Percentiles rank a stretch among this genome's conserved stretches.
phyloP scores from a whole-genome alignment of 2,113 vertebrate species.

The Colius striatus region DNA sequence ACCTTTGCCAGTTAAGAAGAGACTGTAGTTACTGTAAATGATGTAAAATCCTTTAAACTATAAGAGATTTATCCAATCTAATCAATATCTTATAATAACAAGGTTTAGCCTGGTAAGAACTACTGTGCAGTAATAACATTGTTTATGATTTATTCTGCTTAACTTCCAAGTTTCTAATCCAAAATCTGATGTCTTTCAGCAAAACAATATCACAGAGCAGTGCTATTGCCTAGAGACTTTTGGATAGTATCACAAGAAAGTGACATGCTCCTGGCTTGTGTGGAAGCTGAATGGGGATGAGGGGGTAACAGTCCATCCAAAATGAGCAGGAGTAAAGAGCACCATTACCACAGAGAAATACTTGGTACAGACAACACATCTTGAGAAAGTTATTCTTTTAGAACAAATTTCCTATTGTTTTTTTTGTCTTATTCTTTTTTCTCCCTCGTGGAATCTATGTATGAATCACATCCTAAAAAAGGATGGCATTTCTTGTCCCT shows the following conservation, averaged over 20 bases:
- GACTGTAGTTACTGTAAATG: constrained; percentile 30
- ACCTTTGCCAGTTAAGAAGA: background rate
- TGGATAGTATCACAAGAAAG: background rate
- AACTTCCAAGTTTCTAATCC: background rate
- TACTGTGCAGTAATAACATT: background rate
- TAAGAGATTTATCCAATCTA: background rate
- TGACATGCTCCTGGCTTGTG: fast-evolving
- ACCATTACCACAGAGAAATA: background rate
- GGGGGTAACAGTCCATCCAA: background rate
- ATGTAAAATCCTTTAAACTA: constrained; percentile 39
- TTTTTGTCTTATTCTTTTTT: fast-evolving
- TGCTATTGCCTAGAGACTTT: background rate
- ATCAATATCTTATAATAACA: constrained; percentile 55
- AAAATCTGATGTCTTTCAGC: background rate
- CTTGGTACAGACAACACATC: background rate
- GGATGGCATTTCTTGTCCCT: background rate
- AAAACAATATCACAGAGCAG: background rate
- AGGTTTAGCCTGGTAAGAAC: constrained; percentile 15
- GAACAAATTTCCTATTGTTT: background rate
- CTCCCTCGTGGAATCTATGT: fast-evolving
- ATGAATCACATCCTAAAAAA: background rate
- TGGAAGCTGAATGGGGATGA: background rate
- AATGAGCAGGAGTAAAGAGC: background rate
- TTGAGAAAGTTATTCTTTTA: background rate
- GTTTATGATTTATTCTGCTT: background rate